Percentiles rank a stretch among this genome's conserved stretches.
Evolutionary conservation across 2,888 invertebrate species (phyloP).

Genomic region (Biston stratarius): DNA sequence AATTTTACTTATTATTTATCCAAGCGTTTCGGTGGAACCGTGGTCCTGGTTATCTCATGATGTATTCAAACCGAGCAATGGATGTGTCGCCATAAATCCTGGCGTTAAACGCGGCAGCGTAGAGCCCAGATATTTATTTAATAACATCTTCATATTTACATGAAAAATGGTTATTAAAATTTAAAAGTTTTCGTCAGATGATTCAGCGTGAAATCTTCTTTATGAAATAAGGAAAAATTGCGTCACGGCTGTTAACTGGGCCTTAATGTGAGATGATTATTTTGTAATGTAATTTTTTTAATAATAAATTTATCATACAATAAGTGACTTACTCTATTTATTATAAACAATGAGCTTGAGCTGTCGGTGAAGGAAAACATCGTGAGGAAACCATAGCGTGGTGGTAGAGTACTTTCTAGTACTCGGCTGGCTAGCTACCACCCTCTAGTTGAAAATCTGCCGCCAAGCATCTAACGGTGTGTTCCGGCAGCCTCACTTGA

Average conservation of each 20-base stretch:
- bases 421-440: too few relatives aligned
- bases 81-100: slow-evolving; percentile 26
- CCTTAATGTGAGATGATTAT: neutral
- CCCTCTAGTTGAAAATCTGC: too few relatives aligned
- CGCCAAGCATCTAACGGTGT: too few relatives aligned
- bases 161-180: slow-evolving; percentile 18
- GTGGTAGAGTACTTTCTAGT: too few relatives aligned
- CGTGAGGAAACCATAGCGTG: too few relatives aligned
- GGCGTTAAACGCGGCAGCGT: slow-evolving; percentile 2
- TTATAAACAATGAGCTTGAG: too few relatives aligned
- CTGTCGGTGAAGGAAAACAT: too few relatives aligned
- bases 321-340: too few relatives aligned
- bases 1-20: neutral
- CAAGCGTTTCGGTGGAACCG: slow-evolving; percentile 14
- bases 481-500: too few relatives aligned
- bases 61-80: slow-evolving; percentile 23
- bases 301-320: too few relatives aligned
- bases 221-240: neutral
- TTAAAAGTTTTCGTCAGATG: neutral
- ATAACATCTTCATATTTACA: slow-evolving; percentile 20
- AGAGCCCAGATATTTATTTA: slow-evolving; percentile 18
- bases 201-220: neutral
- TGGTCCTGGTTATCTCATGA: slow-evolving; percentile 22
- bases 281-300: too few relatives aligned
- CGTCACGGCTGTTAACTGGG: neutral